A percentile compares a stretch with the other conserved stretches of the same genome.
phyloP scores from a whole-genome alignment of 2,888 invertebrate species.

The Ecdyonurus torrentis region DNA sequence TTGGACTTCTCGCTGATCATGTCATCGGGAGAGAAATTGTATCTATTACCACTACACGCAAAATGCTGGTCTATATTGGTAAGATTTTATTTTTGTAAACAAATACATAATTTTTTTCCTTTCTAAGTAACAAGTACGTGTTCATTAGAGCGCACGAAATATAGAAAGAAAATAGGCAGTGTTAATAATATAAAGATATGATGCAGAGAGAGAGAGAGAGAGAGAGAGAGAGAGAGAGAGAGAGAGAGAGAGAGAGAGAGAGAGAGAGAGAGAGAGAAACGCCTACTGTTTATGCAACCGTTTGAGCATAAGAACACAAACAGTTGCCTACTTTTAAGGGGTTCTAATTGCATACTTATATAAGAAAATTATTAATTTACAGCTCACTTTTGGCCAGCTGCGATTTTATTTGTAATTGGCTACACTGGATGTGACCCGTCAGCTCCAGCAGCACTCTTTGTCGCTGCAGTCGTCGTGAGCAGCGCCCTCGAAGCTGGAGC shows the following conservation, averaged over 20 bases:
- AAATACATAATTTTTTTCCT: no score
- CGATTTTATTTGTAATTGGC: conserved; percentile 38
- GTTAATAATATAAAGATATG: no score
- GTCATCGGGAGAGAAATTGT: conserved; percentile 33
- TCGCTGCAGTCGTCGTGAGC: conserved; percentile 36
- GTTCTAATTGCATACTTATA: no score
- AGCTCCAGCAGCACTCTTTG: conserved; percentile 37
- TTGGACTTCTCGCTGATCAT: conserved; percentile 38
- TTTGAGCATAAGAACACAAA: neutral
- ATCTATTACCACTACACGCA: conserved; percentile 37
- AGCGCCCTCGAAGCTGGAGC: conserved; percentile 40
- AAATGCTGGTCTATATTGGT: conserved; percentile 39
- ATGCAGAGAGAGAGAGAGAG: no score
- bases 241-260: no score
- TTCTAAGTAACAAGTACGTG: no score
- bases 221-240: no score
- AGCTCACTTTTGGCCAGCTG: conserved; percentile 40
- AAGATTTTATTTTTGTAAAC: no score
- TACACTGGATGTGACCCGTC: conserved; percentile 40
- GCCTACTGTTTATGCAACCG: neutral
- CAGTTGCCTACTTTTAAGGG: neutral
- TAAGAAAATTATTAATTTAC: neutral
- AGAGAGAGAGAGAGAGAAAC: no score
- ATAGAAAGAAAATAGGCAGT: no score
- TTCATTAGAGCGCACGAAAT: no score